These are phyloP conservation scores for Lytechinus pictus DNA, from an alignment of 35 echinoderm and acorn worm species.

Conservation along the genomic window DNA sequence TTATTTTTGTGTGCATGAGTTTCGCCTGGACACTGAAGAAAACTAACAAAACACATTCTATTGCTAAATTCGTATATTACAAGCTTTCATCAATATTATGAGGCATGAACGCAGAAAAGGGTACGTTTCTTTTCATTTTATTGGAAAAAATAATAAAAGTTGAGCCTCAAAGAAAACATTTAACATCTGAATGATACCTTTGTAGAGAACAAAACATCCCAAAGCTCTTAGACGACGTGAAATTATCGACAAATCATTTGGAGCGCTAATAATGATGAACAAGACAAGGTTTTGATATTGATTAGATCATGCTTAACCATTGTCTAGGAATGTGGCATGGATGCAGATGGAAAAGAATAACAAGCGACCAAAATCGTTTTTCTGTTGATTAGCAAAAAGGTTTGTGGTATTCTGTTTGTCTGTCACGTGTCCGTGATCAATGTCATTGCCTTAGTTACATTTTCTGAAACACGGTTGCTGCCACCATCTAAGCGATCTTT, in stretches of 20 bases:
- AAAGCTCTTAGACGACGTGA: not conserved
- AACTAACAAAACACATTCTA: no score
- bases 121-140: no score
- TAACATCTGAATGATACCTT: not conserved
- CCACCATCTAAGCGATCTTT: not conserved
- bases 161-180: not conserved
- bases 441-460: conserved; percentile 18
- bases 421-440: not conserved
- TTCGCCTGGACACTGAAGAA: no score
- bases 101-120: no score
- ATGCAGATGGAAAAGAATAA: not conserved
- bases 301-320: not conserved
- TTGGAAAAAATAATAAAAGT: no score
- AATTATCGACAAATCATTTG: conserved; percentile 6
- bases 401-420: not conserved
- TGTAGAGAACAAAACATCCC: not conserved
- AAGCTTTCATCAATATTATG: no score
- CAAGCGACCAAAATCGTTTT: not conserved
- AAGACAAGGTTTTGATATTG: not conserved
- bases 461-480: not conserved
- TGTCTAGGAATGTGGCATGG: not conserved
- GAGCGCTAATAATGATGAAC: not conserved
- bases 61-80: no score
- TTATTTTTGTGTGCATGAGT: no score
- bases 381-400: conserved; percentile 1